Evolutionary conservation across 2,888 invertebrate species (phyloP).

Genomic region (Rhagophthalmus giganteus): DNA sequence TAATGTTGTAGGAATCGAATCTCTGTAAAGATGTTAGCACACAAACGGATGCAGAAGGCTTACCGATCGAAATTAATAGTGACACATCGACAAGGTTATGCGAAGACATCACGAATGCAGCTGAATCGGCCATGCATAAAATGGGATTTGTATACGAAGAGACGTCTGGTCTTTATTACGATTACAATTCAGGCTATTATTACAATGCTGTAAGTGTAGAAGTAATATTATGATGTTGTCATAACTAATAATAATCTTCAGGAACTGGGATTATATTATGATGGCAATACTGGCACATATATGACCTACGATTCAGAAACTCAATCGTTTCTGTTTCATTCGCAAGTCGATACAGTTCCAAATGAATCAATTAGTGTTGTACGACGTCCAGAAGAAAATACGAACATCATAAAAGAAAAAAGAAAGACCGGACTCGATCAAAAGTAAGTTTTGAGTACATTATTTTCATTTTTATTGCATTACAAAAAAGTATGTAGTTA

Average conservation of each 20-base stretch:
- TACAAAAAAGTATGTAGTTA: background rate
- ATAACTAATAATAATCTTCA: slow-evolving; percentile 57
- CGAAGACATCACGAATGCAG: slow-evolving; percentile 77
- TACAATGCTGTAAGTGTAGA: slow-evolving; percentile 76
- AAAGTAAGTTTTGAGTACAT: slow-evolving; percentile 27
- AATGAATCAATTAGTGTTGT: background rate
- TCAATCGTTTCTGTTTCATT: slow-evolving; percentile 78
- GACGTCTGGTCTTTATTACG: slow-evolving; percentile 85
- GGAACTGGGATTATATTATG: slow-evolving; percentile 88
- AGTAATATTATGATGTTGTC: slow-evolving; percentile 1
- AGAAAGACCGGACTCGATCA: slow-evolving; percentile 30
- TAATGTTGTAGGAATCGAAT: slow-evolving; percentile 32
- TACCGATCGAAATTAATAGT: slow-evolving; percentile 1
- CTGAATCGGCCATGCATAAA: slow-evolving; percentile 72
- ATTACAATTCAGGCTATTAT: slow-evolving; percentile 86
- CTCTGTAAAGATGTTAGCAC: slow-evolving; percentile 37
- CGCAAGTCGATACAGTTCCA: slow-evolving; percentile 63
- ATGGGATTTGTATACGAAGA: slow-evolving; percentile 85
- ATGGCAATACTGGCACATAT: slow-evolving; percentile 82
- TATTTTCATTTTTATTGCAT: background rate
- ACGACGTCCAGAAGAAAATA: slow-evolving; percentile 49
- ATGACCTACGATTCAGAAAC: slow-evolving; percentile 78
- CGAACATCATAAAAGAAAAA: slow-evolving; percentile 35
- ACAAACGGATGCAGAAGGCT: slow-evolving; percentile 42
- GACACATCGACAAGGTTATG: slow-evolving; percentile 59